Conservation (phyloP, 2,797 vertebrate species). For the Thamnophis elegans region DNA sequence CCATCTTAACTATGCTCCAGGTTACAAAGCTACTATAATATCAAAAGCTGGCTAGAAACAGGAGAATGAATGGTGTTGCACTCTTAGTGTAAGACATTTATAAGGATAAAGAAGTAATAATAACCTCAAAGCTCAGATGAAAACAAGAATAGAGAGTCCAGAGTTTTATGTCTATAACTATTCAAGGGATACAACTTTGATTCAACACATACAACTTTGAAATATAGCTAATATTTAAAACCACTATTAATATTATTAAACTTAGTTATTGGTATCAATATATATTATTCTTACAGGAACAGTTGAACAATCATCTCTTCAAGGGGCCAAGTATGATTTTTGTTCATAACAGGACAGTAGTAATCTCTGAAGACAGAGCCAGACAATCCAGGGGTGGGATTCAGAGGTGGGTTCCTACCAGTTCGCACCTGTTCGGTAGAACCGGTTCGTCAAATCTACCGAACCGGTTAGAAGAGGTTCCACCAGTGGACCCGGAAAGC, state of each 20-base stretch:
- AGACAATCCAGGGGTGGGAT: background rate
- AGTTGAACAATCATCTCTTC: background rate
- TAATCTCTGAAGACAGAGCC: background rate
- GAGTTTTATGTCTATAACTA: background rate
- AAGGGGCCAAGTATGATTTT: background rate
- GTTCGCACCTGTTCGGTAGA: no score
- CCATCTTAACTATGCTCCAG: background rate
- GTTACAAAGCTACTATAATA: background rate
- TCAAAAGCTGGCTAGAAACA: background rate
- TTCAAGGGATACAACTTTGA: background rate
- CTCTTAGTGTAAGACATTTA: background rate
- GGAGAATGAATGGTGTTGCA: background rate
- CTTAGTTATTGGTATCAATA: background rate
- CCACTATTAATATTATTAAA: background rate
- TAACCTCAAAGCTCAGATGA: background rate
- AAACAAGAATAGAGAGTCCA: background rate
- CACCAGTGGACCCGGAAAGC: no score
- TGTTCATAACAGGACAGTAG: no score
- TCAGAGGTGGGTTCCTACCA: no score
- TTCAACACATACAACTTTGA: background rate
- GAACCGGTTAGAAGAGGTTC: no score
- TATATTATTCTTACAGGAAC: background rate
- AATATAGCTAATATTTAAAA: background rate
- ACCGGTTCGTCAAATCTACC: no score
- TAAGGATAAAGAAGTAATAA: background rate